Evolutionary conservation across 2,888 invertebrate genomes (phyloP), one percentile per base, ranked within the genome.

Genomic region (Heliconius ethilla): DNA sequence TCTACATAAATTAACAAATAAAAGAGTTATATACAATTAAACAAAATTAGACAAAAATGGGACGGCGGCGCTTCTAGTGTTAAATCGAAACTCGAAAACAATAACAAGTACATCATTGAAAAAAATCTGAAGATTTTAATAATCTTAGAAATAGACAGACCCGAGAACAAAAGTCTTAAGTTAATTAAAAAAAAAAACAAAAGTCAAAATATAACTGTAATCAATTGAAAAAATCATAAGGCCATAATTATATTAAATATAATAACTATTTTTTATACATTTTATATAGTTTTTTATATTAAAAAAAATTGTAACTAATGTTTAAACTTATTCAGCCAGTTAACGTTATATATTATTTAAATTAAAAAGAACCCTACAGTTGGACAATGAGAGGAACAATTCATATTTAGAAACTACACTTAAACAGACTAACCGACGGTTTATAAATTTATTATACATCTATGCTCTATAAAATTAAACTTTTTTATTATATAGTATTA

Each of bases 381-480:
- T 79, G 79, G 77, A 78, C 77, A 79, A 70, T 70, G 73, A 82
- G 79, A 82, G 80, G 82, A 82, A 83, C 82, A 81, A 78, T 75
- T 78, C 59, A 74, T 79, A 65, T 74, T 72, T 72, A 59, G n/a
- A 80, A 81, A 77, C 77, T 79, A 78, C 79, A 79, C 77, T 77
- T 77, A 77, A 11, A 77, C 70, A 75, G 80, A 78, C 78, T 82
- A 82, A 77, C 79, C 82, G 83, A 87, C 84, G 88, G 87, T 85
- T 59, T 75, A 84, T 85, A 82, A 83, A 86, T 87, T 86, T 83
- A 84, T 85, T 85, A 81, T 84, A 80, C 76, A 79, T 33, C 75
- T 82, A 82, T 45, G 51, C 70, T 75, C 72, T 73, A 77, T 73
- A 73, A 73, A 77, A 73, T 77, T 62, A 74, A 37, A 27, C 22